A percentile compares a stretch with the other conserved stretches of the same genome.
Conservation (phyloP, 2,797 vertebrate species). For the Anisognathus igniventris region DNA sequence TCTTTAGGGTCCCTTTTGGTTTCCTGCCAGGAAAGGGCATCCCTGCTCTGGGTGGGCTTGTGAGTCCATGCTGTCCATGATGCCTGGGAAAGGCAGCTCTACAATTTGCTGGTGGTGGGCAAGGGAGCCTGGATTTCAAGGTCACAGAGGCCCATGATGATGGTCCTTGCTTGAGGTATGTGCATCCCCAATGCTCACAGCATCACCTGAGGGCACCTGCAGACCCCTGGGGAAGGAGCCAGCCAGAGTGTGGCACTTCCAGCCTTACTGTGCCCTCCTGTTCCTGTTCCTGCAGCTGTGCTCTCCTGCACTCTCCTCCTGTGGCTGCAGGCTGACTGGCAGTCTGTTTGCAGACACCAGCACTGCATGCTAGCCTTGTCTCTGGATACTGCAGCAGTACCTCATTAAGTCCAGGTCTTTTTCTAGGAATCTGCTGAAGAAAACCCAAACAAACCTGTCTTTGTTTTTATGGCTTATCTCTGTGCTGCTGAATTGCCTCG, state of each 20-base stretch:
- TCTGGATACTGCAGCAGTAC: neutral
- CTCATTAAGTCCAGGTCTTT: neutral
- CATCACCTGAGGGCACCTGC: neutral
- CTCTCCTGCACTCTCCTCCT: neutral
- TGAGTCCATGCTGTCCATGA: rapidly evolving
- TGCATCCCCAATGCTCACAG: neutral
- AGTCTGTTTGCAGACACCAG: neutral
- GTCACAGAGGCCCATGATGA: neutral
- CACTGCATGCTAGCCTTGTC: neutral
- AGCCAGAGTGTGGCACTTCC: neutral
- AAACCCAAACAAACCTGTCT: neutral
- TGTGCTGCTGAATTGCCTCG: neutral
- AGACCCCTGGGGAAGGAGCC: neutral
- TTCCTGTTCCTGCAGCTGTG: neutral
- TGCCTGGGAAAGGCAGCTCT: neutral
- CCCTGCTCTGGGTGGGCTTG: rapidly evolving
- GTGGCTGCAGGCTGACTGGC: neutral
- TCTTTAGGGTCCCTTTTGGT: neutral
- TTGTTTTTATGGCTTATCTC: neutral
- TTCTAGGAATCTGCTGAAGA: neutral
- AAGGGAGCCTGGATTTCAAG: neutral
- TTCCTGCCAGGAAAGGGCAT: neutral
- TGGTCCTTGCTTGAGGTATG: neutral
- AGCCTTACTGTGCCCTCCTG: neutral
- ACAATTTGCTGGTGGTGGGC: neutral